Conservation (phyloP, 1,140 invertebrate species). For the Phocides pigmalion region DNA sequence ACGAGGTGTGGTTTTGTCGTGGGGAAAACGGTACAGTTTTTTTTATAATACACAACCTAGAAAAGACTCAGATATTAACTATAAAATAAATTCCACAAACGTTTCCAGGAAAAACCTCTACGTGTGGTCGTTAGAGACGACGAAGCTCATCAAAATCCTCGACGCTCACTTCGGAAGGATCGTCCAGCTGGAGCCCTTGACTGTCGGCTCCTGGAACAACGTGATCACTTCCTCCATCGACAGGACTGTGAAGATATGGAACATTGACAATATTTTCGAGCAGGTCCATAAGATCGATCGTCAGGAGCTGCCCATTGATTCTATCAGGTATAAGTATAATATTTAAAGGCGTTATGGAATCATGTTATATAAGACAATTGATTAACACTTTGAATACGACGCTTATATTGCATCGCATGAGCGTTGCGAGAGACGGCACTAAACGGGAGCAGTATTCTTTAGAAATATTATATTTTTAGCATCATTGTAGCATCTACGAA, state of each 20-base stretch:
- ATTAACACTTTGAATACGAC: no score
- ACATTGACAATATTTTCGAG: constrained; percentile 99
- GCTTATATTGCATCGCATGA: no score
- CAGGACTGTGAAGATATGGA: constrained; percentile 99
- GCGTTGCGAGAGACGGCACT: no score
- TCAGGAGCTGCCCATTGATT: constrained; percentile 97
- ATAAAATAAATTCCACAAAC: not conserved
- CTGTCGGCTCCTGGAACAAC: constrained; percentile 95
- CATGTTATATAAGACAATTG: no score
- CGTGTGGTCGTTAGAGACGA: constrained; percentile 93
- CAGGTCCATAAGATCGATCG: constrained; percentile 98
- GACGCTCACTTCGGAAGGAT: constrained; percentile 99
- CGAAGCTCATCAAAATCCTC: constrained; percentile 94
- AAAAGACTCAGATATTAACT: no score
- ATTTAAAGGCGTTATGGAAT: not conserved
- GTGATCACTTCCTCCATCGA: constrained; percentile 98
- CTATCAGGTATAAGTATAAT: constrained; percentile 88
- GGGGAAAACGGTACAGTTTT: no score
- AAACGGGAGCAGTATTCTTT: no score
- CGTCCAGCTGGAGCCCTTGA: constrained; percentile 94
- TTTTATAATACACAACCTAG: no score
- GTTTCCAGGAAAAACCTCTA: constrained; percentile 95
- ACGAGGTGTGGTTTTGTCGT: no score
- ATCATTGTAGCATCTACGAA: no score
- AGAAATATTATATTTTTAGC: no score